Base-by-base conservation (phyloP, 1,140 invertebrate species). In the Batillaria attramentaria region DNA sequence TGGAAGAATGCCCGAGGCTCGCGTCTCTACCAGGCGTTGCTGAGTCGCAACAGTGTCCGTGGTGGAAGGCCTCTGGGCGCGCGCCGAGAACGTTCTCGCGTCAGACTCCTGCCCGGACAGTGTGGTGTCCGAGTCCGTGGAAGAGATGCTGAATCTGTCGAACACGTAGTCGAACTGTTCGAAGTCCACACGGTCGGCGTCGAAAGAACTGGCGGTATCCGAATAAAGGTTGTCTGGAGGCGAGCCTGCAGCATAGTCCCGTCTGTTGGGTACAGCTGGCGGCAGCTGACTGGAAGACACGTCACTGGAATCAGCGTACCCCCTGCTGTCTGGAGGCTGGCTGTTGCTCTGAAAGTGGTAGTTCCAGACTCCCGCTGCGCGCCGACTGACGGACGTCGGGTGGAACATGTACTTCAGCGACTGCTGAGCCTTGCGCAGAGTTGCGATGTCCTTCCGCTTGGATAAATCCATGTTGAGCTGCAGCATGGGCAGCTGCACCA, bases 161-260 rank as follows among this genome's bases (percentile, higher is more conserved):
- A 70, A 70, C 41, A 70, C 68, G 68, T 70, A 70, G 8, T 39
- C 68, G 28, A 70, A 70, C 41, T 70, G 68, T 28, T 70, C 41
- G 33, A 39, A 46, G 68, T 70, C 68, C 41, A 70, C 41, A 46
- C 68, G 68, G 68, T 70, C 68, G 24, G 68, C 68, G 42, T 70
- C 68, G 39, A 70, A 70, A 18, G 68, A 46, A 42, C 41, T 70
- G 68, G 68, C 42, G 39, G 68, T 46, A 24, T 46, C 24, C 3
- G 68, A 60, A 20, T 28, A 46, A 24, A 28, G 42, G n/a, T 70
- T 42, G 20, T 70, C 68, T n/a, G 41, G 39, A 24, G 68, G 68
- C 2, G 68, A 70, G 41, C 41, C 28, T 24, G 41, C 68, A 2
- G 68, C 41, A n/a, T n/a, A 3, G 41, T 20, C 24, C 3, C 68